Conservation (phyloP, 2,113 vertebrate species). For the Mungos mungo region DNA sequence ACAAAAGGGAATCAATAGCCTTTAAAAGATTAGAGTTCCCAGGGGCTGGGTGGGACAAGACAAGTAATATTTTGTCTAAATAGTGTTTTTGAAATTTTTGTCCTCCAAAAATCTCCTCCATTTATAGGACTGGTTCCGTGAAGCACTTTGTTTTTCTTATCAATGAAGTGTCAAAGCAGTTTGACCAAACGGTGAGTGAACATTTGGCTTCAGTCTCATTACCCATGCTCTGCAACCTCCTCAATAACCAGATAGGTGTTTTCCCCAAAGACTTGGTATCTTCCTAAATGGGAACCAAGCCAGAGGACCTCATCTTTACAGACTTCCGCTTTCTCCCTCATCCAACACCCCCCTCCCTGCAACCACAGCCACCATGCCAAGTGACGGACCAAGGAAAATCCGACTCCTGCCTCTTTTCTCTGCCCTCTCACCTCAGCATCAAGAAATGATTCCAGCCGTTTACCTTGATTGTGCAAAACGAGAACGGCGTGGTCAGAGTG, state of each 20-base stretch:
- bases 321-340: neutral
- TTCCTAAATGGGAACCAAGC: neutral
- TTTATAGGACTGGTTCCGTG: neutral
- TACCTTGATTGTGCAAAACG: neutral
- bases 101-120: neutral
- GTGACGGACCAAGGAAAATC: neutral
- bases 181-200: neutral
- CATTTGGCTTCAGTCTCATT: neutral
- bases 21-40: conserved; percentile 46
- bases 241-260: neutral
- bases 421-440: neutral
- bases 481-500: neutral
- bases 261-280: conserved; percentile 30
- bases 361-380: neutral
- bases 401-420: neutral
- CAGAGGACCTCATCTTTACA: neutral
- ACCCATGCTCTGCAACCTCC: neutral
- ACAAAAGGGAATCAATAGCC: conserved; percentile 35
- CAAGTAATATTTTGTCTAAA: conserved; percentile 42
- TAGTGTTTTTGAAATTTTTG: neutral
- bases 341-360: neutral
- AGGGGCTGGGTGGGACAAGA: neutral
- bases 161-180: neutral
- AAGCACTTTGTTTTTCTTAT: conserved; percentile 39
- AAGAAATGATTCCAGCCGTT: neutral